These are phyloP conservation scores for Drosophila watanabei DNA, from an alignment of 1,140 invertebrate species.

Conservation along the genomic window DNA sequence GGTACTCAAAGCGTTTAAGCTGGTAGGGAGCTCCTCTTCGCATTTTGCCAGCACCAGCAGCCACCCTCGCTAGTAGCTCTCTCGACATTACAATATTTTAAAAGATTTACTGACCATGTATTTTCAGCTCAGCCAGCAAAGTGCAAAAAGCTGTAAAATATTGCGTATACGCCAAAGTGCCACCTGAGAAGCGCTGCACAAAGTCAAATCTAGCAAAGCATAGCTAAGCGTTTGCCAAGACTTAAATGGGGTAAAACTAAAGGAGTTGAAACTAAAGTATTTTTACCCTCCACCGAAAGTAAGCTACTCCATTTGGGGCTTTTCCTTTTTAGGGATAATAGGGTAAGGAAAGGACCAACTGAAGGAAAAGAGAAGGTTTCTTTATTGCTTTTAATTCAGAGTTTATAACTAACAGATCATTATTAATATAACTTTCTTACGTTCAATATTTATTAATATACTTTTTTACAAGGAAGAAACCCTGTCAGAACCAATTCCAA, in stretches of 20 bases:
- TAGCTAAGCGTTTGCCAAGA: conserved; percentile 55
- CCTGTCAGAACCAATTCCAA: neutral
- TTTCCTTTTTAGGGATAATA: neutral
- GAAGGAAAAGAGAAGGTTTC: neutral
- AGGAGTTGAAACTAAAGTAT: conserved; percentile 34
- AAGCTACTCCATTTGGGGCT: conserved; percentile 6
- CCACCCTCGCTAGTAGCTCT: conserved; percentile 2
- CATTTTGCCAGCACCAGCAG: conserved; percentile 11
- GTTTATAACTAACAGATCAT: neutral
- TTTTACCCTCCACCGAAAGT: neutral
- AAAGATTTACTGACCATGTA: conserved; percentile 81
- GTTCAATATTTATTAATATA: neutral
- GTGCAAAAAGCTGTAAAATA: conserved; percentile 81
- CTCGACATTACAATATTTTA: conserved; percentile 77
- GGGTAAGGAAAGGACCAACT: neutral
- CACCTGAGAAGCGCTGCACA: conserved; percentile 58
- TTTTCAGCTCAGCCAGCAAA: conserved; percentile 62
- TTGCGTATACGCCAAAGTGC: conserved; percentile 66
- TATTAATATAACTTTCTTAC: neutral
- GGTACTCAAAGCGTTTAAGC: conserved; percentile 70
- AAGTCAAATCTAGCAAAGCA: conserved; percentile 63
- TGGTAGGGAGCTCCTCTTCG: conserved; percentile 17
- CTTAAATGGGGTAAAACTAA: conserved; percentile 30
- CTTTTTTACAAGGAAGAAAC: neutral
- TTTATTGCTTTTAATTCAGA: neutral